These are phyloP conservation scores for Mizuhopecten yessoensis DNA, from an alignment of 1,140 invertebrate species.

Conservation along the genomic window DNA sequence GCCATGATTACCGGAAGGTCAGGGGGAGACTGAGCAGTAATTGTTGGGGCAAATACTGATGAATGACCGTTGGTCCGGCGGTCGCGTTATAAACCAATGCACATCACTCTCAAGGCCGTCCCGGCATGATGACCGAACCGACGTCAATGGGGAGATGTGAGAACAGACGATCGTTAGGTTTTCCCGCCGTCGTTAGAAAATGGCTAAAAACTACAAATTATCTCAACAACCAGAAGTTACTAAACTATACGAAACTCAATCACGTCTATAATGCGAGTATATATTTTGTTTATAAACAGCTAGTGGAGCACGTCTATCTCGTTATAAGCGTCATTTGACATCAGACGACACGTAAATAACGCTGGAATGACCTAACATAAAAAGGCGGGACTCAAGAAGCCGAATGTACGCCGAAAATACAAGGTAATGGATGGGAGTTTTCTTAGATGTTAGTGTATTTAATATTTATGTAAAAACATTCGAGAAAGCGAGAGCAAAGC, in stretches of 20 bases:
- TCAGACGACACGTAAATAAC: constrained; percentile 10
- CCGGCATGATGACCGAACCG: not conserved
- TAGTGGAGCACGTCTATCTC: not conserved
- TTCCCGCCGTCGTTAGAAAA: constrained; percentile 1
- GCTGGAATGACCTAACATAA: not conserved
- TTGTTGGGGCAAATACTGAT: not conserved
- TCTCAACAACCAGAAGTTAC: not conserved
- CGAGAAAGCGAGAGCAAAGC: too few species aligned
- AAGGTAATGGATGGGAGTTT: too few species aligned
- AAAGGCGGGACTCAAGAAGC: not conserved
- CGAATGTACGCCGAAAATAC: too few species aligned
- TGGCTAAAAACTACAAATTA: not conserved
- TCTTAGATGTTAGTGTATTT: too few species aligned
- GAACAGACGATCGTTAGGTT: not conserved
- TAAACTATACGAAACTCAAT: not conserved
- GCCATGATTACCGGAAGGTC: not conserved
- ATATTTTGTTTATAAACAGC: constrained; percentile 35
- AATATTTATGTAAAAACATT: too few species aligned
- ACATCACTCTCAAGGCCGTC: not conserved
- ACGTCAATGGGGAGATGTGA: not conserved
- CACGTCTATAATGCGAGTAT: not conserved
- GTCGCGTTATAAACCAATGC: not conserved
- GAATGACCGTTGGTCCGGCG: not conserved
- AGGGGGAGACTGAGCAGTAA: not conserved
- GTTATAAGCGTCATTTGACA: constrained; percentile 23